Evolutionary conservation across 64 coral and sea anemone genomes (phyloP), one percentile per base, ranked within the genome.

Genomic region (Dendronephthya gigantea): DNA sequence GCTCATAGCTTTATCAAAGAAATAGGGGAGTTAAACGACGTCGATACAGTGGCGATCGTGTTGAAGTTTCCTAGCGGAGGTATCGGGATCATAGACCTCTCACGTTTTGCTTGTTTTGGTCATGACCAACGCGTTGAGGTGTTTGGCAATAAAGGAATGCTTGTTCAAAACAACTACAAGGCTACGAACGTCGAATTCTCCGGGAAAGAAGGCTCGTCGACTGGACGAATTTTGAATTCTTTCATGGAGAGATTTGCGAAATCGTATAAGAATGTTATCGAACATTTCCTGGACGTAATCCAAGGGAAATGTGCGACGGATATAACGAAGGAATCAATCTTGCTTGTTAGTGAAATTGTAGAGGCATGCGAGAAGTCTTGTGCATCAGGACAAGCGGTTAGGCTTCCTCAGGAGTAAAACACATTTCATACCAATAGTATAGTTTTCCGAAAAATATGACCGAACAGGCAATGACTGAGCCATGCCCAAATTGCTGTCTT

Each of bases 101-200:
- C 91, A 5, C 85, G 94, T 19, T 87, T 82, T 52, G 85, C 91
- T 9, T 82, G 81, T 19, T 96, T 83, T 86, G 94, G 94, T 0
- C 93, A 96, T 37, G 94, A 96, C 48, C 94, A 96, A 50, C 68
- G 91, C 11, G 13, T 96, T 9, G 94, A 96, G 29, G 94, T 96
- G 0, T 93, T 93, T 87, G 94, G 94, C 25, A 84, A 92, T 16
- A 90, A 86, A 82, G 94, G 90, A 1, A 93, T 96, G 94, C 39
- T 96, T 8, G 88, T 86, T 13, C 83, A 88, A 38, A 88, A 93
- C 10, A 96, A 96, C 50, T 29, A 29, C 16, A 40, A 39, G 5
- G 74, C 86, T 17, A 85, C 83, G 1, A 82, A 45, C 2, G 74
- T 86, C 0, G 86, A 90, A 15, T 37, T 93, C 9, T 92, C 70